Percentiles rank a stretch among this genome's conserved stretches.
Evolutionary conservation across 2,113 vertebrate species (phyloP).

Genomic region (Arothron firmamentum): DNA sequence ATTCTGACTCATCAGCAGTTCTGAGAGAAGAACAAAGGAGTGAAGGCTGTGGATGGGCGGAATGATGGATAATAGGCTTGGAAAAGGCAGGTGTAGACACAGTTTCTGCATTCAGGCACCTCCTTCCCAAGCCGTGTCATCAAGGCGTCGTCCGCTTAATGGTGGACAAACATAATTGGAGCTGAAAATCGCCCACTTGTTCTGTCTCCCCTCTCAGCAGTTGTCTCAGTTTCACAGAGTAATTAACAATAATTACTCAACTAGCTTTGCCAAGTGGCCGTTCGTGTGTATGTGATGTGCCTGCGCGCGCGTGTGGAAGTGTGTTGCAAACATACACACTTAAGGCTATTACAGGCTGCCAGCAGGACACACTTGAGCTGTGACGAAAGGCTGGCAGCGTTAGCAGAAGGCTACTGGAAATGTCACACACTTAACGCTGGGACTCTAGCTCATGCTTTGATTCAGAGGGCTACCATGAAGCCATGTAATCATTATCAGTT

Average conservation of each 20-base stretch:
- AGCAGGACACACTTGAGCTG: conserved; percentile 32
- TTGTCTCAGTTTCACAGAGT: conserved; percentile 57
- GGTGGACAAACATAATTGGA: conserved; percentile 27
- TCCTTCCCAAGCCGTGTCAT: conserved; percentile 4
- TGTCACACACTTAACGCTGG: background rate
- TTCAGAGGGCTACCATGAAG: background rate
- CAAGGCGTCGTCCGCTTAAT: conserved; percentile 21
- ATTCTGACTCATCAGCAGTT: conserved; percentile 49
- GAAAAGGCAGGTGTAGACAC: conserved; percentile 43
- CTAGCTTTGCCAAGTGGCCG: conserved; percentile 58
- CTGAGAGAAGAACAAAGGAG: conserved; percentile 37
- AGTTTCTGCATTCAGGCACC: conserved; percentile 23
- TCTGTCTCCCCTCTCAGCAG: conserved; percentile 54
- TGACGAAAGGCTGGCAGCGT: conserved; percentile 36
- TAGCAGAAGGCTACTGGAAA: background rate
- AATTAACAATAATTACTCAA: conserved; percentile 69
- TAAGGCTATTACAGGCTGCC: conserved; percentile 28
- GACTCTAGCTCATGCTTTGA: background rate
- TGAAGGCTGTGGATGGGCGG: conserved; percentile 42
- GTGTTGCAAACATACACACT: conserved; percentile 27
- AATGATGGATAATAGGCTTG: conserved; percentile 35
- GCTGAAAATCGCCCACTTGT: conserved; percentile 49
- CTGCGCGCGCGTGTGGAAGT: background rate
- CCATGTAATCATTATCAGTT: background rate
- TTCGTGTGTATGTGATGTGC: conserved; percentile 50